phyloP scores from a whole-genome alignment of 2,113 vertebrate genomes.

The Uropsilus gracilis region DNA sequence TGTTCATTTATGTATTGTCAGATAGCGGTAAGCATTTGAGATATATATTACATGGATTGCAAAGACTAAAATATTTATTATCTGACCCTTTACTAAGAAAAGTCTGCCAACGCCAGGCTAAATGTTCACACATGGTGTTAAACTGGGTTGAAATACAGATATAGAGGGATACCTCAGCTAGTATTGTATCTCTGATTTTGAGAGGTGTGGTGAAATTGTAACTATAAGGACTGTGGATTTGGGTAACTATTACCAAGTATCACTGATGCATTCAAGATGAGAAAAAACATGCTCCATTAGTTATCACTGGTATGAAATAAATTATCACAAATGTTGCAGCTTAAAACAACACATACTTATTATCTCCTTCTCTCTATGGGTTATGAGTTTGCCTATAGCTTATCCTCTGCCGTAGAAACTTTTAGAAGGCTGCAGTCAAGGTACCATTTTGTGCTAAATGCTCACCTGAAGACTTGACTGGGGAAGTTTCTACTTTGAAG shows the following conservation, averaged over 20 bases:
- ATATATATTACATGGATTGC: background rate
- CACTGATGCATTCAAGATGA: background rate
- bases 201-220: background rate
- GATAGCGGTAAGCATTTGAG: slow-evolving; percentile 42
- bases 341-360: background rate
- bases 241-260: background rate
- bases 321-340: background rate
- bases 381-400: background rate
- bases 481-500: background rate
- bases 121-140: background rate
- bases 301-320: background rate
- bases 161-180: background rate
- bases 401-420: background rate
- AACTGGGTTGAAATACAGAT: background rate
- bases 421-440: background rate
- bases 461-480: background rate
- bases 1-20: slow-evolving; percentile 23
- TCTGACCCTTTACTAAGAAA: no score
- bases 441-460: background rate
- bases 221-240: background rate
- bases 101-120: background rate
- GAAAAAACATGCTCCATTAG: background rate
- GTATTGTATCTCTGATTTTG: background rate
- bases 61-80: no score
- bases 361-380: background rate